Percentiles rank a stretch among this genome's conserved stretches.
Evolutionary conservation across 1,140 invertebrate species (phyloP).

Genomic region (Pachyrhynchus sulphureomaculatus): DNA sequence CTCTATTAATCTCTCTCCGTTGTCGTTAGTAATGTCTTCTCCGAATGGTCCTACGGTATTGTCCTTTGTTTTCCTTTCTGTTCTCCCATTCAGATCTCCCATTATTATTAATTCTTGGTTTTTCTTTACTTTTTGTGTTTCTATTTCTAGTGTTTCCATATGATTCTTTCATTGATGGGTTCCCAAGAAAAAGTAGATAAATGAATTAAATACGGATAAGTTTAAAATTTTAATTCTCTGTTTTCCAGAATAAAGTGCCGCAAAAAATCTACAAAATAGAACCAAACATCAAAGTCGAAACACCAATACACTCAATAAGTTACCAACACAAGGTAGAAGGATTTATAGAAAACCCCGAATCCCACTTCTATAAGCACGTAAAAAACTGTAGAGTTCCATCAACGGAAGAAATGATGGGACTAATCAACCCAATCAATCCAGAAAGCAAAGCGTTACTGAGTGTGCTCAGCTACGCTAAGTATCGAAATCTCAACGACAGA

Average conservation of each 20-base stretch:
- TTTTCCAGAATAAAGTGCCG: neutral
- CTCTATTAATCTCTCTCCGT: too few species aligned
- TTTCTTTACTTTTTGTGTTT: too few species aligned
- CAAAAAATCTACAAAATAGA: conserved; percentile 1
- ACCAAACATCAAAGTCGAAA: conserved; percentile 6
- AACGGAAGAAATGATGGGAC: conserved; percentile 32
- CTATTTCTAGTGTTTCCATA: too few species aligned
- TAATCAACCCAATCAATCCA: conserved; percentile 37
- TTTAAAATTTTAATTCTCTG: too few species aligned
- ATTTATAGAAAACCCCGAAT: conserved; percentile 1
- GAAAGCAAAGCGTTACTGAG: conserved; percentile 36
- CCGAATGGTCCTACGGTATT: too few species aligned
- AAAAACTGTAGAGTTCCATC: conserved; percentile 22
- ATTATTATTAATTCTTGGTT: too few species aligned
- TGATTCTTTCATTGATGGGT: too few species aligned
- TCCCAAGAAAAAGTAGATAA: too few species aligned
- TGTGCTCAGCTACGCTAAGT: conserved; percentile 32
- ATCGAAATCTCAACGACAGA: conserved; percentile 23
- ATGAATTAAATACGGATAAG: too few species aligned
- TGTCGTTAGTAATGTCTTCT: too few species aligned
- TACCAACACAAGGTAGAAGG: conserved; percentile 11
- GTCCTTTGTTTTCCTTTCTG: too few species aligned
- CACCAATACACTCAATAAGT: neutral
- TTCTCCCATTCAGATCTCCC: too few species aligned
- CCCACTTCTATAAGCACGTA: conserved; percentile 3